These are phyloP conservation scores for Bathynomus jamesi DNA, from an alignment of 1,140 invertebrate species.

Conservation along the genomic window DNA sequence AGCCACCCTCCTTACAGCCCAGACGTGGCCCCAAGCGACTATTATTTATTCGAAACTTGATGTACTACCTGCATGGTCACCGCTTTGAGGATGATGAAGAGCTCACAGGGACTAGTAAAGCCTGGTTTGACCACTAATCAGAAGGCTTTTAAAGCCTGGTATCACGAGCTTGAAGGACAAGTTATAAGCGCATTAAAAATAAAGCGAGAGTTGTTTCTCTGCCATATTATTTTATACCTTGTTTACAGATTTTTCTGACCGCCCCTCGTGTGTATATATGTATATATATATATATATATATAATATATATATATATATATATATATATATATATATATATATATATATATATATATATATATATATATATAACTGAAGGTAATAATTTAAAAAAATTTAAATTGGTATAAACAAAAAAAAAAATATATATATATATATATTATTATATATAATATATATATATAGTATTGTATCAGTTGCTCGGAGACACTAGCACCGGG, in stretches of 20 bases:
- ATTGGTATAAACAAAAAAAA: not conserved
- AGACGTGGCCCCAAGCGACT: too few relatives aligned
- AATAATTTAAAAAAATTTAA: not conserved
- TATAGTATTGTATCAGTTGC: not conserved
- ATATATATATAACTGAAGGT: not conserved
- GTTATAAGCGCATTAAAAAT: too few relatives aligned
- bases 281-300: not conserved
- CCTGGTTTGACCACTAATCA: too few relatives aligned
- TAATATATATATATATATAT: not conserved
- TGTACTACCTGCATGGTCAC: too few relatives aligned
- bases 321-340: conserved; percentile 2
- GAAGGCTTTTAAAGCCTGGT: too few relatives aligned
- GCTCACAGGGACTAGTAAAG: too few relatives aligned
- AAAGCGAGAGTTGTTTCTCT: not conserved
- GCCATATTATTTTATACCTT: not conserved
- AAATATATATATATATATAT: conserved; percentile 1
- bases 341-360: conserved; percentile 2
- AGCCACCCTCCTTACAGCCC: too few relatives aligned
- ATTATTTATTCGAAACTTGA: too few relatives aligned
- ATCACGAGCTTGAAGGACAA: too few relatives aligned
- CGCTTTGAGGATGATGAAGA: too few relatives aligned
- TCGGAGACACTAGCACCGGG: too few relatives aligned
- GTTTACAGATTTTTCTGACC: not conserved
- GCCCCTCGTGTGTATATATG: not conserved
- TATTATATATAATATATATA: not conserved